These are phyloP conservation scores for Scartelaos histophorus DNA, from an alignment of 2,113 vertebrate species.

Conservation along the genomic window DNA sequence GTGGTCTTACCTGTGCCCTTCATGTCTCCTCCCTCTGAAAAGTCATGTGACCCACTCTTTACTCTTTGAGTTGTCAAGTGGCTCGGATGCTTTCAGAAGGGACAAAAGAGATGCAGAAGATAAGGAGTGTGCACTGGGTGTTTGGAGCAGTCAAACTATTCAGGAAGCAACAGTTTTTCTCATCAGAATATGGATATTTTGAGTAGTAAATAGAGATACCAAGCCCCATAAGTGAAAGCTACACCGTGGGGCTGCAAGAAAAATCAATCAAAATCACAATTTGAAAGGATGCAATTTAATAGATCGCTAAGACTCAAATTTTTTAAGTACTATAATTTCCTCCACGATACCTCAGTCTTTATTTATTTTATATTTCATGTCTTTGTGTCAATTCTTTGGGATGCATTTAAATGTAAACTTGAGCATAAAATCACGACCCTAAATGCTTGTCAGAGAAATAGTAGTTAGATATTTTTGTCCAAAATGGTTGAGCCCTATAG, in stretches of 20 bases:
- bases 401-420: no score
- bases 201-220: background rate
- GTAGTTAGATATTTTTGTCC: no score
- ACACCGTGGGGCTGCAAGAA: background rate
- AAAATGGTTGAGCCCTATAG: no score
- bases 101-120: background rate
- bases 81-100: background rate
- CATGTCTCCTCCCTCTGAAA: constrained; percentile 40
- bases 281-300: no score
- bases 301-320: no score
- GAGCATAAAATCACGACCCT: no score
- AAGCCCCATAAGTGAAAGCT: constrained; percentile 7
- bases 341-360: no score
- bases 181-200: background rate
- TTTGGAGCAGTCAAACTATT: background rate
- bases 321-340: no score
- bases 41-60: constrained; percentile 70
- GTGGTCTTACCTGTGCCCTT: constrained; percentile 64
- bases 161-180: background rate
- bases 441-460: no score
- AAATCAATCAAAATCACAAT: no score
- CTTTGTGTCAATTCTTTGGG: no score
- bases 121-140: background rate
- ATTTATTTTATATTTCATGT: no score
- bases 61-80: background rate